Evolutionary conservation across 2,888 invertebrate species (phyloP).

Genomic region (Dicranocentrus wangi): DNA sequence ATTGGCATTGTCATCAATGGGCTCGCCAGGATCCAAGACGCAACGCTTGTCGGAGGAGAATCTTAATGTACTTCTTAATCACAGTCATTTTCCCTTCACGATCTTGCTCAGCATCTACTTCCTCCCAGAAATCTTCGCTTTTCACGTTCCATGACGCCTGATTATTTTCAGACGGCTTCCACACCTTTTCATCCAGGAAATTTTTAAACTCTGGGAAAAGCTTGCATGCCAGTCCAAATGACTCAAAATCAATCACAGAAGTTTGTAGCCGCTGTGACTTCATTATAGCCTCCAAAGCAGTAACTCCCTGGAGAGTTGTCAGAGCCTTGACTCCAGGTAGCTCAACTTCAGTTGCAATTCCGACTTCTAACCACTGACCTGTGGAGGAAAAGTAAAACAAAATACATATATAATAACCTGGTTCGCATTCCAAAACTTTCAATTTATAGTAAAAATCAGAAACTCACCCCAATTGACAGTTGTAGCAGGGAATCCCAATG

Average conservation of each 20-base stretch:
- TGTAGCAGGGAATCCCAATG: constrained; percentile 59
- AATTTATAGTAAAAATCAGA: too few relatives aligned
- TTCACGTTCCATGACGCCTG: constrained; percentile 39
- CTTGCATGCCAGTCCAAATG: constrained; percentile 38
- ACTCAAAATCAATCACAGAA: constrained; percentile 52
- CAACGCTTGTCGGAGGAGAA: constrained; percentile 49
- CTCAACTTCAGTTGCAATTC: constrained; percentile 60
- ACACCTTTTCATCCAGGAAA: constrained; percentile 60
- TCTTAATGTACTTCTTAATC: constrained; percentile 52
- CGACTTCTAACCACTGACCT: constrained; percentile 63
- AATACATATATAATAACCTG: too few relatives aligned
- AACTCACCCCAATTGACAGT: constrained; percentile 65
- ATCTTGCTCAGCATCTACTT: constrained; percentile 49
- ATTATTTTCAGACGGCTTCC: constrained; percentile 39
- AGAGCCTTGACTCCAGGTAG: constrained; percentile 60
- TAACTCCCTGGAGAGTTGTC: constrained; percentile 54
- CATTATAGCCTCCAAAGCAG: constrained; percentile 56
- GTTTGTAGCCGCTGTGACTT: constrained; percentile 44
- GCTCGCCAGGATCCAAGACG: constrained; percentile 53
- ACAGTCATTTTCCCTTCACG: constrained; percentile 47
- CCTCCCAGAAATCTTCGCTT: constrained; percentile 62
- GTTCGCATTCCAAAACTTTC: too few relatives aligned
- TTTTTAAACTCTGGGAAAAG: constrained; percentile 50
- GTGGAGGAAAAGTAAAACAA: too few relatives aligned
- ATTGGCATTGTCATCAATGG: constrained; percentile 65